These are phyloP conservation scores for Chelmon rostratus DNA, from an alignment of 2,797 vertebrate genomes.

Conservation along the genomic window DNA sequence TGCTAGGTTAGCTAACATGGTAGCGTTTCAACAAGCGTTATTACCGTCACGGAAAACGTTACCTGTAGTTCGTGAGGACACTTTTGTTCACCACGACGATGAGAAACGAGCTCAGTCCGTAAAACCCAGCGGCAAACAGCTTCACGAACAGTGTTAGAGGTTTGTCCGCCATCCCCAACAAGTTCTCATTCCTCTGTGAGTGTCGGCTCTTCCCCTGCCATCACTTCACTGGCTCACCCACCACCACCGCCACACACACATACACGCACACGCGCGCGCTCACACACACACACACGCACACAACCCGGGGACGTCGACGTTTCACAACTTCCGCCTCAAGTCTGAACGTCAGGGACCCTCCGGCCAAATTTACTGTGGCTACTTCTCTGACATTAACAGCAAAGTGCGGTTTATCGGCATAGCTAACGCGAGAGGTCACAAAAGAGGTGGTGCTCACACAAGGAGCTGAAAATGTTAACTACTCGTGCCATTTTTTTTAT, in stretches of 20 bases:
- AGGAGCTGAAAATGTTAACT: not conserved
- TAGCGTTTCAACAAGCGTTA: not conserved
- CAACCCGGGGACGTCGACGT: constrained; percentile 78
- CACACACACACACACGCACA: not conserved
- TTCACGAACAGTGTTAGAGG: constrained; percentile 88
- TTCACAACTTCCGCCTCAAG: constrained; percentile 82
- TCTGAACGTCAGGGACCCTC: not conserved
- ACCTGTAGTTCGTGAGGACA: constrained; percentile 94
- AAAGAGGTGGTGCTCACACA: not conserved
- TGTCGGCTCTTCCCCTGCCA: constrained; percentile 56
- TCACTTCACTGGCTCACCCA: constrained; percentile 33
- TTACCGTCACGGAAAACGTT: constrained; percentile 30
- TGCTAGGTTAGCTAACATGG: constrained; percentile 57
- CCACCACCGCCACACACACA: not conserved
- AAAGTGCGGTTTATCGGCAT: too few relatives aligned
- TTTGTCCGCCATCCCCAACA: constrained; percentile 91
- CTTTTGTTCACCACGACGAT: constrained; percentile 97
- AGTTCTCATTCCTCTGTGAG: constrained; percentile 79
- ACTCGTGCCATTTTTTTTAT: too few relatives aligned
- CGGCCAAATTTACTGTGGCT: too few relatives aligned
- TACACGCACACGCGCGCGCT: not conserved
- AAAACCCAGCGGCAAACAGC: constrained; percentile 93
- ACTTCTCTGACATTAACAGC: not conserved
- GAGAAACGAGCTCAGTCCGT: constrained; percentile 94
- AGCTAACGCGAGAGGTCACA: not conserved